These are phyloP conservation scores for Noctua pronuba DNA, from an alignment of 2,888 invertebrate species.

Conservation along the genomic window DNA sequence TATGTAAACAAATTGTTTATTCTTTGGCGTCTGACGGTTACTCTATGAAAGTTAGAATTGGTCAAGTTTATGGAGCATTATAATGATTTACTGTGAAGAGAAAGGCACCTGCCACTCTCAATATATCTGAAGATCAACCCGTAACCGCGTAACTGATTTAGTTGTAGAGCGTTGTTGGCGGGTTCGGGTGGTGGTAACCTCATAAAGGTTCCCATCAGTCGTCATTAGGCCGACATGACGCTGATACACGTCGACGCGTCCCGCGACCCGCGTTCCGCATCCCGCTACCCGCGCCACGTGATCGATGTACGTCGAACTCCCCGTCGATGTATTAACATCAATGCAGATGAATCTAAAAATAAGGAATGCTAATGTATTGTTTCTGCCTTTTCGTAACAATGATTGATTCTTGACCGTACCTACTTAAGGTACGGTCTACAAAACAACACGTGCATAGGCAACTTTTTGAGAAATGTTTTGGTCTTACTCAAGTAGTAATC, in stretches of 20 bases:
- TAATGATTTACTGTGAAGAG: conserved; percentile 43
- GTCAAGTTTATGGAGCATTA: conserved; percentile 48
- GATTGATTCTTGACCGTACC: conserved; percentile 24
- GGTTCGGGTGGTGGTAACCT: conserved; percentile 83
- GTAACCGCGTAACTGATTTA: conserved; percentile 80
- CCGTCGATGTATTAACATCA: conserved; percentile 28
- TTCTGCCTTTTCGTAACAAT: conserved; percentile 28
- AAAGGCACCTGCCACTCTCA: conserved; percentile 63
- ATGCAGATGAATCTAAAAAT: conserved; percentile 35
- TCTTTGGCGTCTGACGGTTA: conserved; percentile 34
- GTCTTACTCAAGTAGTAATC: background rate
- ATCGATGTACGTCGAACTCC: conserved; percentile 59
- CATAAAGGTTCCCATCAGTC: conserved; percentile 87
- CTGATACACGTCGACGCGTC: conserved; percentile 66
- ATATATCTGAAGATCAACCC: conserved; percentile 71
- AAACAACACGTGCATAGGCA: background rate
- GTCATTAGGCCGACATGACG: conserved; percentile 85
- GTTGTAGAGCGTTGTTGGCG: conserved; percentile 78
- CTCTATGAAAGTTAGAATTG: conserved; percentile 28
- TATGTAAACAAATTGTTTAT: conserved; percentile 58
- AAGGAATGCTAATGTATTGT: conserved; percentile 27
- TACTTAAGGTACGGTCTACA: background rate
- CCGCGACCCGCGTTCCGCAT: conserved; percentile 39
- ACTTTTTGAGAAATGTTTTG: background rate
- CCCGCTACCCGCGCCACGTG: conserved; percentile 29